Evolutionary conservation across 2,797 vertebrate species (phyloP).

Genomic region (Typhlichthys eigenmanni): DNA sequence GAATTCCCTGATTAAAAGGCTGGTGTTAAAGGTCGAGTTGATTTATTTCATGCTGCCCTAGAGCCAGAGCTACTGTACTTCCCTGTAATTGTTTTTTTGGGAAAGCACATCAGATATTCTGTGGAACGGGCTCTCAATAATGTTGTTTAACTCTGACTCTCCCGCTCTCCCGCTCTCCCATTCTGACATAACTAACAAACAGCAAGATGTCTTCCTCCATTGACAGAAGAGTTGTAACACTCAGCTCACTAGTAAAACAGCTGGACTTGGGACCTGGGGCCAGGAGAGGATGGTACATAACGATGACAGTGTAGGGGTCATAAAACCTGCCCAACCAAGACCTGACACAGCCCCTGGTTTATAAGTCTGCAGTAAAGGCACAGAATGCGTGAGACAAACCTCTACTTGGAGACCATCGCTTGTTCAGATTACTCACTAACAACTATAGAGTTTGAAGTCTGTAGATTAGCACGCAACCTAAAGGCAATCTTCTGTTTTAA

Average conservation of each 20-base stretch:
- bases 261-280: constrained; percentile 50
- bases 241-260: constrained; percentile 61
- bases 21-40: constrained; percentile 67
- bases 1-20: constrained; percentile 70
- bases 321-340: constrained; percentile 76
- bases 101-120: constrained; percentile 63
- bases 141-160: not conserved
- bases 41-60: constrained; percentile 61
- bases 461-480: no score
- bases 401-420: no score
- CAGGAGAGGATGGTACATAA: constrained; percentile 34
- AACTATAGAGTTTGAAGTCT: no score
- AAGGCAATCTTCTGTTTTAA: no score
- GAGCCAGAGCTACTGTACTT: constrained; percentile 49
- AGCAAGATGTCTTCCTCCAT: constrained; percentile 45
- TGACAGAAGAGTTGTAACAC: constrained; percentile 45
- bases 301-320: constrained; percentile 67
- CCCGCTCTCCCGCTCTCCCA: constrained; percentile 1
- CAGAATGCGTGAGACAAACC: not conserved
- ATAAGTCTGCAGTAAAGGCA: constrained; percentile 45
- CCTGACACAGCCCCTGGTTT: constrained; percentile 58
- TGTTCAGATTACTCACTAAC: no score
- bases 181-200: constrained; percentile 55
- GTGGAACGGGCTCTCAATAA: constrained; percentile 8
- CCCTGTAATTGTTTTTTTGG: constrained; percentile 80